Conservation (phyloP, 2,797 vertebrate species). For the Aythya fuligula region DNA sequence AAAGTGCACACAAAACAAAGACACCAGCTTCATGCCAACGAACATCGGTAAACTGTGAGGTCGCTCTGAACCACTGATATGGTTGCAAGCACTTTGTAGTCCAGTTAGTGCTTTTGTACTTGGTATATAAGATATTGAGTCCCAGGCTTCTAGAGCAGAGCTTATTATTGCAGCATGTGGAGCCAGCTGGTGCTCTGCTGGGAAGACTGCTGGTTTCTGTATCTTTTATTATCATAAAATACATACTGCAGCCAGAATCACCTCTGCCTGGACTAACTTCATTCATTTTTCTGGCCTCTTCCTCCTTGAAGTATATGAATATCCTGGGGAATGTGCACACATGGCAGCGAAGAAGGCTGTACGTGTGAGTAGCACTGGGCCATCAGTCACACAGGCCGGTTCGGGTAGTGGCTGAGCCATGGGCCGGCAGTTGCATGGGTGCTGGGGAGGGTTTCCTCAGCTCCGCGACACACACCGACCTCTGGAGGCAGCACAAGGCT, state of each 20-base stretch:
- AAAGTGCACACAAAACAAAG: neutral
- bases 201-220: constrained; percentile 64
- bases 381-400: neutral
- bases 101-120: constrained; percentile 42
- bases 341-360: constrained; percentile 49
- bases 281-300: constrained; percentile 65
- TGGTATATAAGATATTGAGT: constrained; percentile 11
- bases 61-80: constrained; percentile 40
- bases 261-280: constrained; percentile 66
- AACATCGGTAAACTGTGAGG: neutral
- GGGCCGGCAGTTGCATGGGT: neutral
- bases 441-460: neutral
- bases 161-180: constrained; percentile 43
- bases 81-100: constrained; percentile 51
- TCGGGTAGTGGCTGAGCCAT: rapidly evolving
- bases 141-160: constrained; percentile 54
- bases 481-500: neutral
- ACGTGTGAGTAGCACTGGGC: constrained; percentile 5
- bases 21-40: neutral
- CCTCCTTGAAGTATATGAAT: constrained; percentile 34
- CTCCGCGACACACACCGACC: rapidly evolving
- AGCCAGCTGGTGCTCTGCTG: constrained; percentile 65
- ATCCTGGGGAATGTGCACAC: constrained; percentile 36
- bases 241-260: constrained; percentile 72
- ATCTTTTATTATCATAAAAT: constrained; percentile 67